phyloP scores from a whole-genome alignment of 2,888 invertebrate species.

The Rambutsinella grinnellia region DNA sequence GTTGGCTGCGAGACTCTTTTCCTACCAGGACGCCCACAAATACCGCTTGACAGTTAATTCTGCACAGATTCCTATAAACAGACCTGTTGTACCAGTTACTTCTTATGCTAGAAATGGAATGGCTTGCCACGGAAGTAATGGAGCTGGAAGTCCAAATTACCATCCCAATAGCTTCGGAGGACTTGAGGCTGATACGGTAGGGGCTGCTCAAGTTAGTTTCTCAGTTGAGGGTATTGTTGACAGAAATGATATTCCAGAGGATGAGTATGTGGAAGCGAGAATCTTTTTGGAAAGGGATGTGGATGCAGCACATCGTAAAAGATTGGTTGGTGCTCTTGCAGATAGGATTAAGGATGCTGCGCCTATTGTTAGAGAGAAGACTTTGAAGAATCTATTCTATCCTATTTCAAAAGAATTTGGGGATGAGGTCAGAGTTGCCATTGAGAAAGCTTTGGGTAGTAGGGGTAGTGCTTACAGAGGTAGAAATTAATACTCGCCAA shows the following conservation, averaged over 20 bases:
- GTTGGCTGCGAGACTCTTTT: constrained; percentile 40
- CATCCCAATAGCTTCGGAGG: constrained; percentile 96
- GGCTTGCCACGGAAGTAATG: constrained; percentile 78
- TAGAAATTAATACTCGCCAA: too few relatives aligned
- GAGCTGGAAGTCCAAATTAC: constrained; percentile 92
- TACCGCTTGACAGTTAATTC: constrained; percentile 93
- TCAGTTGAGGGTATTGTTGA: constrained; percentile 81
- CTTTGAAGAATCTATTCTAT: constrained; percentile 19
- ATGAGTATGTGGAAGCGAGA: constrained; percentile 86
- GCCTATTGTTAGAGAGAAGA: constrained; percentile 80
- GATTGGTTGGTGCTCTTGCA: constrained; percentile 84
- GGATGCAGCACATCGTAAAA: constrained; percentile 79
- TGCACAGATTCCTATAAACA: constrained; percentile 94
- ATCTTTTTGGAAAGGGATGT: constrained; percentile 86
- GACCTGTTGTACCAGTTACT: constrained; percentile 78
- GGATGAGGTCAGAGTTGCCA: constrained; percentile 7
- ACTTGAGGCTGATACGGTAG: constrained; percentile 77
- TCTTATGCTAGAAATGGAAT: constrained; percentile 90
- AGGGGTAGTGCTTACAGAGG: too few relatives aligned
- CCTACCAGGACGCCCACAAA: constrained; percentile 91
- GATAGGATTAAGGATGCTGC: constrained; percentile 82
- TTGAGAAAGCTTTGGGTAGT: background rate
- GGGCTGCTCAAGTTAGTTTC: constrained; percentile 76
- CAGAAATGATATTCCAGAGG: constrained; percentile 83
- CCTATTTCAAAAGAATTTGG: constrained; percentile 15